A percentile compares a stretch with the other conserved stretches of the same genome.
These are phyloP conservation scores for Enhydra lutris DNA, from an alignment of 2,113 vertebrate species.

Conservation along the genomic window DNA sequence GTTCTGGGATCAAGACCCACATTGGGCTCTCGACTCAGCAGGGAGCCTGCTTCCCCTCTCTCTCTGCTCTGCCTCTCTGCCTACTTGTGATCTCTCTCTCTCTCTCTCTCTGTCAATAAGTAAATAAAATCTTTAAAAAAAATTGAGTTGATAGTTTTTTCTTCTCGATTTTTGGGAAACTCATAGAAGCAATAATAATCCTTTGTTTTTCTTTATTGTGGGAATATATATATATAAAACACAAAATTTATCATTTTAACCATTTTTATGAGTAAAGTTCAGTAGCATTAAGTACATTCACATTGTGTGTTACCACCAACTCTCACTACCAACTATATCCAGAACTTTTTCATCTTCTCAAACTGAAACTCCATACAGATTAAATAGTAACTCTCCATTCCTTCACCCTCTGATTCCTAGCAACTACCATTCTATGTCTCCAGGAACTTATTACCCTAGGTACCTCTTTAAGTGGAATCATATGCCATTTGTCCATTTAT, in stretches of 20 bases:
- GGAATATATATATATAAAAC: background rate
- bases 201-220: background rate
- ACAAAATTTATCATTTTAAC: background rate
- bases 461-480: background rate
- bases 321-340: background rate
- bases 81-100: too few species aligned
- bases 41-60: too few species aligned
- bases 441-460: background rate
- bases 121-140: too few species aligned
- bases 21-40: too few species aligned
- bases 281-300: background rate
- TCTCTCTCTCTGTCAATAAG: too few species aligned
- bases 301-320: background rate
- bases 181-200: background rate
- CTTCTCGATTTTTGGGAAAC: background rate
- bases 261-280: background rate
- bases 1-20: too few species aligned
- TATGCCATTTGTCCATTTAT: background rate
- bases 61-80: too few species aligned
- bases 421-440: background rate
- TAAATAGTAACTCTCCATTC: background rate
- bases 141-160: background rate
- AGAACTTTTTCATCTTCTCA: background rate
- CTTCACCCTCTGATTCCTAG: background rate
- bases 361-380: background rate